These are phyloP conservation scores for Spodoptera picta DNA, from an alignment of 2,888 invertebrate species.

Conservation along the genomic window DNA sequence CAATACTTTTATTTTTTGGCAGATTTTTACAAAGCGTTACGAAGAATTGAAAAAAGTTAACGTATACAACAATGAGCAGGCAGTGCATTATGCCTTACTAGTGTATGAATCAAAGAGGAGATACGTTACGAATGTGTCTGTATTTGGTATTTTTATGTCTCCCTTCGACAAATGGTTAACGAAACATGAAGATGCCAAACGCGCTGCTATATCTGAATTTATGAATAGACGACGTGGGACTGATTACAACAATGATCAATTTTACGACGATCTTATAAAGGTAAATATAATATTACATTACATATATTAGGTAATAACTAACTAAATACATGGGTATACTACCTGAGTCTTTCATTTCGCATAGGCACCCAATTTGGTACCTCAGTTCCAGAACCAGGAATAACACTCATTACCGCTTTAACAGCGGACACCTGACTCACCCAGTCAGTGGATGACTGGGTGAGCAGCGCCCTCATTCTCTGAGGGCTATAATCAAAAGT, in stretches of 20 bases:
- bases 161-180: constrained; percentile 9
- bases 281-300: constrained; percentile 18
- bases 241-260: constrained; percentile 36
- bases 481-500: too few relatives aligned
- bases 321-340: too few relatives aligned
- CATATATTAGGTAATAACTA: too few relatives aligned
- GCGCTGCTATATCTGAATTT: constrained; percentile 39
- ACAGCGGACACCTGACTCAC: too few relatives aligned
- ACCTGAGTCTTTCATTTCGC: too few relatives aligned
- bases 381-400: too few relatives aligned
- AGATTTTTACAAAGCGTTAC: constrained; percentile 41
- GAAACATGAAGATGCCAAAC: constrained; percentile 22
- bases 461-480: too few relatives aligned
- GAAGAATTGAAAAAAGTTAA: constrained; percentile 36
- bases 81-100: constrained; percentile 43
- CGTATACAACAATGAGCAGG: constrained; percentile 45
- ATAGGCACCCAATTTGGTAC: too few relatives aligned
- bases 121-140: constrained; percentile 39
- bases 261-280: constrained; percentile 27
- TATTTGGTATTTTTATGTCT: constrained; percentile 34
- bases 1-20: constrained; percentile 1
- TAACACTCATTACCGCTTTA: too few relatives aligned
- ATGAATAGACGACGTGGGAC: constrained; percentile 35
- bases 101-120: constrained; percentile 42
- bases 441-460: too few relatives aligned